Evolutionary conservation across 2,113 vertebrate genomes (phyloP).

Genomic region (Toxotes chatareus): DNA sequence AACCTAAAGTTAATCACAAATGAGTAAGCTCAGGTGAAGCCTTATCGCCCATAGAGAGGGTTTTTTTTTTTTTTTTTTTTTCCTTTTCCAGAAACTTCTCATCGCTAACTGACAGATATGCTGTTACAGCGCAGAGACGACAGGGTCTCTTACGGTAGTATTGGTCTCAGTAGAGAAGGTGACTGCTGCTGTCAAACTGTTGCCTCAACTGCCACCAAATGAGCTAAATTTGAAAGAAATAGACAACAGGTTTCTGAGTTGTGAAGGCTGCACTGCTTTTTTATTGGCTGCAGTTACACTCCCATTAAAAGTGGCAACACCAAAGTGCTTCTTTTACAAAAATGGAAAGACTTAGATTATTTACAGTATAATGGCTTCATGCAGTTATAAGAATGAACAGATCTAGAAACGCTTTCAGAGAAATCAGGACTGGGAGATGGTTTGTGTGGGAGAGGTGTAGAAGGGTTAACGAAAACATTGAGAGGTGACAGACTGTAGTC

Average conservation of each 20-base stretch:
- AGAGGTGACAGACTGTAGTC: slow-evolving; percentile 32
- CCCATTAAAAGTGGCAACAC: slow-evolving; percentile 27
- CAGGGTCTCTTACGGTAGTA: slow-evolving; percentile 20
- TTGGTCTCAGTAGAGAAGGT: slow-evolving; percentile 27
- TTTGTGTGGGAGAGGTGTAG: background rate
- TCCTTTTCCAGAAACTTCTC: slow-evolving; percentile 7
- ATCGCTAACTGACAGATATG: slow-evolving; percentile 7
- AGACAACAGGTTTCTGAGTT: background rate
- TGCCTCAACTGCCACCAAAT: slow-evolving; percentile 7
- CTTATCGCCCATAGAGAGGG: background rate
- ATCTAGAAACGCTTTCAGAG: slow-evolving; percentile 18
- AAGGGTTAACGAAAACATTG: background rate
- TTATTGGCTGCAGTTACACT: slow-evolving; percentile 6
- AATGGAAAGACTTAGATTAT: slow-evolving; percentile 27
- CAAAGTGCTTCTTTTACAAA: slow-evolving; percentile 12
- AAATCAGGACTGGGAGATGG: slow-evolving; percentile 7
- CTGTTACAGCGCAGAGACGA: slow-evolving; percentile 20
- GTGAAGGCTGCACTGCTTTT: slow-evolving; percentile 13
- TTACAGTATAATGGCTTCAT: slow-evolving; percentile 68
- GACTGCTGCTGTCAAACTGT: slow-evolving; percentile 22
- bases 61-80: background rate
- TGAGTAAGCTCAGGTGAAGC: slow-evolving; percentile 12
- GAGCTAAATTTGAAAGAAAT: slow-evolving; percentile 8
- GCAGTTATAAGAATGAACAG: slow-evolving; percentile 50
- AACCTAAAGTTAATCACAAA: slow-evolving; percentile 18